Evolutionary conservation across 2,888 invertebrate genomes (phyloP).

Genomic region (Megalurothrips usitatus): DNA sequence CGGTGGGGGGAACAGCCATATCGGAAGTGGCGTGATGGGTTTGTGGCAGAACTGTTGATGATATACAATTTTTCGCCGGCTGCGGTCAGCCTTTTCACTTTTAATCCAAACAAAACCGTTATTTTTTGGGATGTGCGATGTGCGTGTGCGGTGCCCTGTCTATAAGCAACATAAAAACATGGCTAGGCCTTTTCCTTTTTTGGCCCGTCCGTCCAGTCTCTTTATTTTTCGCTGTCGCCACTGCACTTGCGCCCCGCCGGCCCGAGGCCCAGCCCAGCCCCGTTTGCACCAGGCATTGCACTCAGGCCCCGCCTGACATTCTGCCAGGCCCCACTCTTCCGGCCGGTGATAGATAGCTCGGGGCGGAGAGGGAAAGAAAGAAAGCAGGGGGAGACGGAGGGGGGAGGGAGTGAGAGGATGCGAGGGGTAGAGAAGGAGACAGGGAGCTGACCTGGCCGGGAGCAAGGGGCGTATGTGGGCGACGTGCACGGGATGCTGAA

Average conservation of each 20-base stretch:
- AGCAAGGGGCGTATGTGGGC: background rate
- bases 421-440: background rate
- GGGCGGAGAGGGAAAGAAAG: background rate
- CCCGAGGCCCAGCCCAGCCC: background rate
- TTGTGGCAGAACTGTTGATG: too few species aligned
- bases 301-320: background rate
- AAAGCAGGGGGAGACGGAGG: background rate
- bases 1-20: too few species aligned
- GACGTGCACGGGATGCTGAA: constrained; percentile 16
- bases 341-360: constrained; percentile 13
- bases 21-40: too few species aligned
- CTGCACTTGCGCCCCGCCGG: too few species aligned
- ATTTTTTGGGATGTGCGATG: too few species aligned
- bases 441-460: background rate
- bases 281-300: background rate
- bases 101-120: too few species aligned
- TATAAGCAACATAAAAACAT: background rate
- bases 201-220: background rate
- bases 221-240: too few species aligned
- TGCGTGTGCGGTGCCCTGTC: too few species aligned
- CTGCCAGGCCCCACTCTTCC: constrained; percentile 13
- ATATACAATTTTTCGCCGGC: too few species aligned
- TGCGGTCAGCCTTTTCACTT: too few species aligned
- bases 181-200: background rate
- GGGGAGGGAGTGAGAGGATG: background rate